phyloP scores from a whole-genome alignment of 2,888 invertebrate genomes.

The Seladonia tumulorum region DNA sequence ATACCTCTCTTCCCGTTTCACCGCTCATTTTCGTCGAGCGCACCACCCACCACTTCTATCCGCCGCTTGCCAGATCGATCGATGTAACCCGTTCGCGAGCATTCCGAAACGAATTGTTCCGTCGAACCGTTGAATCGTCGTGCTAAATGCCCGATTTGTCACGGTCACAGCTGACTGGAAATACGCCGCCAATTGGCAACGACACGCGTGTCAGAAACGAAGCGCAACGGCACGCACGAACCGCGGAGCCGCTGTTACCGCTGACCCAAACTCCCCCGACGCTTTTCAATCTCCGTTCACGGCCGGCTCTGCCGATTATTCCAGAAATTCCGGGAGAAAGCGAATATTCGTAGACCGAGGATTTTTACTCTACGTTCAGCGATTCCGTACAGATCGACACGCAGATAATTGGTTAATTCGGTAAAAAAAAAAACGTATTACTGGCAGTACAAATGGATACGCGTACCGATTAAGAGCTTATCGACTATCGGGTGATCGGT shows the following conservation, averaged over 20 bases:
- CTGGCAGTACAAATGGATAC: neutral
- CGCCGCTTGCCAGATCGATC: neutral
- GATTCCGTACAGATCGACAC: neutral
- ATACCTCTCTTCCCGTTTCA: neutral
- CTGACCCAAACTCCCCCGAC: neutral
- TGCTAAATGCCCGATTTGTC: slow-evolving; percentile 65
- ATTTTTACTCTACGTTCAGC: neutral
- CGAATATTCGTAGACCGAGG: neutral
- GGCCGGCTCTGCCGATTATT: neutral
- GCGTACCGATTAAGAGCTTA: neutral
- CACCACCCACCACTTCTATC: no score
- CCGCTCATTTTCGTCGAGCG: neutral
- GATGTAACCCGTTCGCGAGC: neutral
- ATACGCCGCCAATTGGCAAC: slow-evolving; percentile 73
- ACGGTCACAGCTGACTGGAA: slow-evolving; percentile 71
- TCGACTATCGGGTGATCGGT: slow-evolving; percentile 12
- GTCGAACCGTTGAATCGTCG: slow-evolving; percentile 16
- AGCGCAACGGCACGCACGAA: slow-evolving; percentile 56
- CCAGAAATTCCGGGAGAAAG: neutral
- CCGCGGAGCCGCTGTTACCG: neutral
- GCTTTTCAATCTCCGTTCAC: slow-evolving; percentile 32
- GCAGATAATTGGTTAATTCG: neutral
- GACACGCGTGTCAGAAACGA: slow-evolving; percentile 74
- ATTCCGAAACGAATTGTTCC: neutral
- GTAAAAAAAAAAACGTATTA: neutral